These are phyloP conservation scores for Meda fulgida DNA, from an alignment of 2,797 vertebrate species.

Conservation along the genomic window DNA sequence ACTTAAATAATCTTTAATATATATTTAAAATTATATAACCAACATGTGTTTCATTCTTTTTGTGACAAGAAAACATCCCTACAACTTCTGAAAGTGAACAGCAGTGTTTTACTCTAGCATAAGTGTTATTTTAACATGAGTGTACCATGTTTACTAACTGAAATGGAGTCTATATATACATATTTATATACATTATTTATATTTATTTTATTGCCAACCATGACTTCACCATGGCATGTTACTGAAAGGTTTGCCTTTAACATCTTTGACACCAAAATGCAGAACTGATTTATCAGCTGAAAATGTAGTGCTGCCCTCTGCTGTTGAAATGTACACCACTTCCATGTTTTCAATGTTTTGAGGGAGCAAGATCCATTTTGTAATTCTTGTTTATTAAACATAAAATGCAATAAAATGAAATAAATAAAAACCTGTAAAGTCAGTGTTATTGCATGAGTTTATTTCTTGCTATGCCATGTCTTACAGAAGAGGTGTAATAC, in stretches of 20 bases:
- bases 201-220: neutral
- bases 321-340: neutral
- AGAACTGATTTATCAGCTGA: neutral
- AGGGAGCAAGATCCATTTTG: neutral
- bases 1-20: too few relatives aligned
- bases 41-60: too few relatives aligned
- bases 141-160: too few relatives aligned
- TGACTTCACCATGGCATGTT: neutral
- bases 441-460: slow-evolving; percentile 46
- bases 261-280: neutral
- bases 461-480: slow-evolving; percentile 46
- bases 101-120: too few relatives aligned
- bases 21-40: too few relatives aligned
- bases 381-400: neutral
- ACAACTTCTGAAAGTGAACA: too few relatives aligned
- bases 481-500: slow-evolving; percentile 36
- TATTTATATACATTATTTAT: too few relatives aligned
- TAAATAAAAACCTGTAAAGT: neutral
- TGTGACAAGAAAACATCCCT: too few relatives aligned
- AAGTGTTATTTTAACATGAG: too few relatives aligned
- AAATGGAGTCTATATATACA: too few relatives aligned
- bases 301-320: slow-evolving; percentile 16
- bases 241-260: neutral
- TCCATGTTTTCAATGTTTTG: neutral
- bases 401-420: neutral